Evolutionary conservation across 2,888 invertebrate genomes (phyloP).

Genomic region (Apodemia hepburni): DNA sequence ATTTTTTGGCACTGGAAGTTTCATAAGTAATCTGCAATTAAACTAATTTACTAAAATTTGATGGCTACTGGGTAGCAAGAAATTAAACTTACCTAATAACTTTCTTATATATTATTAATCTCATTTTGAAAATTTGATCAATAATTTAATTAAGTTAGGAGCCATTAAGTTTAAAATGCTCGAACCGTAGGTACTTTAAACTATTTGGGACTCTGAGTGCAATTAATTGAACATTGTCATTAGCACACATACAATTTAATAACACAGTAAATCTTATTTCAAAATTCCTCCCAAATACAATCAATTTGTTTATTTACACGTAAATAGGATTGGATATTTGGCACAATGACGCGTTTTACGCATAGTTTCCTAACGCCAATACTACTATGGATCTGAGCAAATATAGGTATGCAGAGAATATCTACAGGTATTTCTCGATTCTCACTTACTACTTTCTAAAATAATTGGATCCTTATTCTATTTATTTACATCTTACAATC

Average conservation of each 20-base stretch:
- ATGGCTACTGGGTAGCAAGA: not conserved
- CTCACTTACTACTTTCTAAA: constrained; percentile 58
- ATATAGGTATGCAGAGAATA: constrained; percentile 73
- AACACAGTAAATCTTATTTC: constrained; percentile 47
- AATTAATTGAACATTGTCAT: not conserved
- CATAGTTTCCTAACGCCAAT: constrained; percentile 51
- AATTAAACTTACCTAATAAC: not conserved
- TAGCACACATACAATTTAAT: constrained; percentile 12
- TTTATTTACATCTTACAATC: constrained; percentile 77
- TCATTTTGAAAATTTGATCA: constrained; percentile 9
- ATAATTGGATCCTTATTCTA: constrained; percentile 71
- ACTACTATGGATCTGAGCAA: constrained; percentile 73
- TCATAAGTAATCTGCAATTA: too few relatives aligned
- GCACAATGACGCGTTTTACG: constrained; percentile 73
- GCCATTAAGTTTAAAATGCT: not conserved
- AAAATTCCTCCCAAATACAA: constrained; percentile 36
- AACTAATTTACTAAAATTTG: too few relatives aligned
- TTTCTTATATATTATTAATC: not conserved
- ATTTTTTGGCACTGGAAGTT: too few relatives aligned
- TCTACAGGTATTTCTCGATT: constrained; percentile 66
- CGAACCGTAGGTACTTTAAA: constrained; percentile 17
- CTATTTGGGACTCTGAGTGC: constrained; percentile 19
- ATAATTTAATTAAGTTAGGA: not conserved
- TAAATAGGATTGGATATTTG: constrained; percentile 56
- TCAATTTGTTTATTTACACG: constrained; percentile 5